Percentiles rank a stretch among this genome's conserved stretches.
These are phyloP conservation scores for Axea sp. DNA, from an alignment of 2,888 invertebrate species.

Conservation along the genomic window DNA sequence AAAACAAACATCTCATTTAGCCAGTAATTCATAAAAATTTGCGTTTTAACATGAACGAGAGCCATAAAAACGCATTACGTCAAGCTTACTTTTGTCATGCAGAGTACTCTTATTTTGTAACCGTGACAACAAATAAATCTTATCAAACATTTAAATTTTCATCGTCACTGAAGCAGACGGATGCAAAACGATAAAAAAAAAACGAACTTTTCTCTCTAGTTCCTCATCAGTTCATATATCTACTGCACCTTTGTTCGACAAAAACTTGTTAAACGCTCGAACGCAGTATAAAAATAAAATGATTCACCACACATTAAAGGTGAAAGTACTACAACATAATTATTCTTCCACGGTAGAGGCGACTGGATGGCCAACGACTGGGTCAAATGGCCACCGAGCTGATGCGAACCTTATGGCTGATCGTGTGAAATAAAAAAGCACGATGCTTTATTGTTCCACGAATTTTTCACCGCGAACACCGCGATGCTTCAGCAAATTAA, in stretches of 20 bases:
- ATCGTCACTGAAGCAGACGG: constrained; percentile 3
- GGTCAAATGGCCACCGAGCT: constrained; percentile 36
- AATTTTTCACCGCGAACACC: constrained; percentile 11
- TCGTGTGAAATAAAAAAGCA: constrained; percentile 1
- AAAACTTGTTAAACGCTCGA: constrained; percentile 12
- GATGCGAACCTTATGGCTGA: background rate
- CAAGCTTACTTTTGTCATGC: constrained; percentile 10
- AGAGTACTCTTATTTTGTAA: constrained; percentile 13
- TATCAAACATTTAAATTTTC: constrained; percentile 20
- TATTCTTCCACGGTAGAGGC: constrained; percentile 14
- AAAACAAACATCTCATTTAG: constrained; percentile 9
- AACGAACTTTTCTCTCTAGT: background rate
- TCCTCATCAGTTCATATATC: background rate
- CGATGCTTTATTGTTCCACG: constrained; percentile 4
- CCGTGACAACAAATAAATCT: no score
- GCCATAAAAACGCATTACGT: no score
- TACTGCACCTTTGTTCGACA: constrained; percentile 17
- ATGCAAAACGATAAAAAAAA: no score
- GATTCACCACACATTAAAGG: constrained; percentile 44
- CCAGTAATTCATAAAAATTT: constrained; percentile 1
- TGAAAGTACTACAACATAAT: constrained; percentile 26
- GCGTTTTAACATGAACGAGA: constrained; percentile 1
- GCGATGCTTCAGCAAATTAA: constrained; percentile 13
- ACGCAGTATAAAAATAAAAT: constrained; percentile 37
- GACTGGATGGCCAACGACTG: constrained; percentile 42